phyloP scores from a whole-genome alignment of 1,140 invertebrate genomes.

The Drosophila sproati region DNA sequence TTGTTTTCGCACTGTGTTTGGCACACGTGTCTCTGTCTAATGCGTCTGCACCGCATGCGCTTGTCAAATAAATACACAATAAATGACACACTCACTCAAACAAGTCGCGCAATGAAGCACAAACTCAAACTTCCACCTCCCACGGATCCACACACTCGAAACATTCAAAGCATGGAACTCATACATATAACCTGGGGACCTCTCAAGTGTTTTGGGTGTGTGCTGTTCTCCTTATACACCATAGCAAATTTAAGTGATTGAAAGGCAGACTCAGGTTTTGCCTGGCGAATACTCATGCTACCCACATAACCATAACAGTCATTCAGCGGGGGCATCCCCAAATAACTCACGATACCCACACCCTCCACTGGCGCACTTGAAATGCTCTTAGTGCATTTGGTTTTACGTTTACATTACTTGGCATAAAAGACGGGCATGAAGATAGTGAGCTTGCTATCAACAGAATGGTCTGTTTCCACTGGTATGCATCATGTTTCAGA shows the following conservation, averaged over 20 bases:
- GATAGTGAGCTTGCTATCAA: slow-evolving; percentile 17
- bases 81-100: slow-evolving; percentile 58
- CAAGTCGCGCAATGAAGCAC: slow-evolving; percentile 36
- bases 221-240: slow-evolving; percentile 23
- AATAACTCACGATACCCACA: background rate
- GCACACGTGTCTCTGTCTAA: slow-evolving; percentile 22
- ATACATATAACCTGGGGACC: slow-evolving; percentile 30
- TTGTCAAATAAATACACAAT: slow-evolving; percentile 69
- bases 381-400: slow-evolving; percentile 55
- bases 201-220: slow-evolving; percentile 47
- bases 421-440: slow-evolving; percentile 35
- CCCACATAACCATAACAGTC: slow-evolving; percentile 37
- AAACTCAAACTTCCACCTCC: background rate
- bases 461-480: slow-evolving; percentile 22
- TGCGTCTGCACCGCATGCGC: slow-evolving; percentile 46
- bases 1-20: too few species aligned
- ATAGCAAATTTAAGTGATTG: slow-evolving; percentile 49
- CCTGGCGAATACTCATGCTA: background rate
- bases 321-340: background rate
- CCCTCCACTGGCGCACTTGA: slow-evolving; percentile 43
- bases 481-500: background rate
- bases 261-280: slow-evolving; percentile 41
- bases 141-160: too few species aligned
- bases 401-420: slow-evolving; percentile 54
- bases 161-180: too few species aligned